Base-by-base conservation (phyloP, 2,797 vertebrate genomes). In the Tangara arthus region DNA sequence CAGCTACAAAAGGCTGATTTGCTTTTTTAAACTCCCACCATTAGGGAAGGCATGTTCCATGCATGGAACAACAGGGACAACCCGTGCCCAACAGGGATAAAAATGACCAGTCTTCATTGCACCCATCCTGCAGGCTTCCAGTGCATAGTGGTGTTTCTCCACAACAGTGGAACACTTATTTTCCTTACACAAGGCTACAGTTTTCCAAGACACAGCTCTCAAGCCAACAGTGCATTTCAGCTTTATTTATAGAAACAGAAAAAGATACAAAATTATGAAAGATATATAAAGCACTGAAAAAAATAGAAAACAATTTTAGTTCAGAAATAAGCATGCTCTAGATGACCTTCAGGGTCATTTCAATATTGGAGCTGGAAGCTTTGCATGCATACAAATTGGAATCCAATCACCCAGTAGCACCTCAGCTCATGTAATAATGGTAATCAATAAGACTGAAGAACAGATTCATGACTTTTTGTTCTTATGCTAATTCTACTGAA, bases 221-320 rank as follows among this genome's bases (percentile, higher is more conserved):
- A 71, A 91, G 50, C 20, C 82, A 94, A 39, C 30, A 68, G 49
- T 49, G n/a, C 41, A 19, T 85, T 94, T 83, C 53, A 93, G 69
- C 82, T 96, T 96, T 95, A 95, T 96, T 92, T 83, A 59, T 20
- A 87, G 55, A 85, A 96, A 95, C 30, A 75, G 46, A 55, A 94
- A 59, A 55, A n/a, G 37, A 60, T 84, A 90, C 34, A 94, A 84
- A 89, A 78, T 70, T 55, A 71, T 46, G 8, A 28, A 80, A 87
- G 9, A 63, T 42, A 10, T 61, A 85, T 34, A 95, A 81, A 92
- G 46, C 49, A 71, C 21, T 28, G 22, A 8, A 73, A 57, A 89
- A 66, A 66, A 44, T 1, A 21, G 32, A 16, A 53, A 63, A 22
- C 8, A 1, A 22, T 57, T 83, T 60, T 59, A 71, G 32, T 66